A percentile compares a stretch with the other conserved stretches of the same genome.
phyloP scores from a whole-genome alignment of 2,797 vertebrate genomes.

The Babyrousa celebensis region DNA sequence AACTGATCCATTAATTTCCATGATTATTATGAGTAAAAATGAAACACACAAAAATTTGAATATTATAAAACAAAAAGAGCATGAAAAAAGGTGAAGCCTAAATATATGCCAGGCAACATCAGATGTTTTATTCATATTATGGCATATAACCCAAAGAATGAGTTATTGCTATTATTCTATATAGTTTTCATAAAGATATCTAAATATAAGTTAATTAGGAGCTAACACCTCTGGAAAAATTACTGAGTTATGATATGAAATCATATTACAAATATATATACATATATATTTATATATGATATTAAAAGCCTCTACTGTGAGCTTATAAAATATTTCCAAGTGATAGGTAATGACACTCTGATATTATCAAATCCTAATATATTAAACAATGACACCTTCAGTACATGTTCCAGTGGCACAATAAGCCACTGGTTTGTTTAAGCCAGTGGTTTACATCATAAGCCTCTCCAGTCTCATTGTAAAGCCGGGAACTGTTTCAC shows the following conservation, averaged over 20 bases:
- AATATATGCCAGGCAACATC: background rate
- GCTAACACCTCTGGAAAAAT: background rate
- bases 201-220: constrained; percentile 19
- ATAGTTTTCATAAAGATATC: background rate
- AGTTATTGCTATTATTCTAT: background rate
- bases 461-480: constrained; percentile 85
- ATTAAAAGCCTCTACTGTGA: constrained; percentile 18
- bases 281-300: background rate
- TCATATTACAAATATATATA: background rate
- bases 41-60: background rate
- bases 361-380: constrained; percentile 80
- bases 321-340: constrained; percentile 71
- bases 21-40: background rate
- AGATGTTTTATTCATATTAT: constrained; percentile 5
- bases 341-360: constrained; percentile 63
- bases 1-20: background rate
- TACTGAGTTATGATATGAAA: background rate
- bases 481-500: constrained; percentile 84
- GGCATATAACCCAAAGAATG: background rate
- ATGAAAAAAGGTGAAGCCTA: background rate
- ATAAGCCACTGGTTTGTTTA: constrained; percentile 62
- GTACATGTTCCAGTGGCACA: constrained; percentile 65
- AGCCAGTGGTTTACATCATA: constrained; percentile 71
- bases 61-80: background rate
- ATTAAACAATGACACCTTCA: constrained; percentile 83